Evolutionary conservation across 2,113 vertebrate genomes (phyloP).

Genomic region (Hiodon alosoides): DNA sequence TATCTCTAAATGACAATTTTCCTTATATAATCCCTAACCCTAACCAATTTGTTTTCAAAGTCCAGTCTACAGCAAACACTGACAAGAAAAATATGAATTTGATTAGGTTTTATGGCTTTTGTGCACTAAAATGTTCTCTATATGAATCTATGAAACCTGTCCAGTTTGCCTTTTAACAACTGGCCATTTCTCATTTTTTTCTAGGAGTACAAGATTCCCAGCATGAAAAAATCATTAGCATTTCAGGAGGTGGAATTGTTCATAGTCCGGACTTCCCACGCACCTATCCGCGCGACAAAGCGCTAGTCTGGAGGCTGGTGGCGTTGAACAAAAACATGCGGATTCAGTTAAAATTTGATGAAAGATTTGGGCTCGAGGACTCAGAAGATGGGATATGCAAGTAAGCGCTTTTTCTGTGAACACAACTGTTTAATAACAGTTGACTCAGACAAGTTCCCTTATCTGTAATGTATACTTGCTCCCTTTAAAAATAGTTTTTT

Average conservation of each 20-base stretch:
- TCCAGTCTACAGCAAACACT: too few species aligned
- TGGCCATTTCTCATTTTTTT: conserved; percentile 40
- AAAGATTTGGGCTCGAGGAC: conserved; percentile 92
- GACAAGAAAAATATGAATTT: too few species aligned
- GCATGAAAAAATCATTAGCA: conserved; percentile 85
- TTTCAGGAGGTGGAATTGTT: conserved; percentile 82
- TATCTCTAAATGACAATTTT: too few species aligned
- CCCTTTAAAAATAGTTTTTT: neutral
- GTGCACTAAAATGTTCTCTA: too few species aligned
- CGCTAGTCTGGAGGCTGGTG: conserved; percentile 83
- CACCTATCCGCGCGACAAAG: conserved; percentile 82
- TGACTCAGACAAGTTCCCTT: neutral
- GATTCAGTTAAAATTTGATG: conserved; percentile 92
- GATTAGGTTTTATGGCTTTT: too few species aligned
- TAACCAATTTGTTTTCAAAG: too few species aligned
- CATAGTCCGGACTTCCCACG: conserved; percentile 91
- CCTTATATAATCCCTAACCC: too few species aligned
- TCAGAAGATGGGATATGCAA: conserved; percentile 95
- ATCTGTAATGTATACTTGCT: neutral
- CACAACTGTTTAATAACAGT: neutral
- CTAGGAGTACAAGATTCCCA: conserved; percentile 86
- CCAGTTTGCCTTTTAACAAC: neutral
- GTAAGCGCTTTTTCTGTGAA: conserved; percentile 63
- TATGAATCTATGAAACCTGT: too few species aligned
- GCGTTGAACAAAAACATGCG: conserved; percentile 72